Conservation (phyloP, 1,140 invertebrate genomes). For the Bombus polaris region DNA sequence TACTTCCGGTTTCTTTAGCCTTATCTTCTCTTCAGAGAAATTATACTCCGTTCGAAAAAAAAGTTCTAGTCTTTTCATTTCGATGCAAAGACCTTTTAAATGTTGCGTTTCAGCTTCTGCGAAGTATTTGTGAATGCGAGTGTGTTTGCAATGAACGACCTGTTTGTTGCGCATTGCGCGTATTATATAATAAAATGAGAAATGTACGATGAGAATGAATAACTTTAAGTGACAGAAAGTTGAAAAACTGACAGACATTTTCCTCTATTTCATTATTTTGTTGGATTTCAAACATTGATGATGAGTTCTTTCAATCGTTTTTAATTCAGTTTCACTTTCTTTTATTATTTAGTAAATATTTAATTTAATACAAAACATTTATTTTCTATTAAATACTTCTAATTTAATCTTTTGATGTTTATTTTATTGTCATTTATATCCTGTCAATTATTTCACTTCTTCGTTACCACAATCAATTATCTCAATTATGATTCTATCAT, state of each 20-base stretch:
- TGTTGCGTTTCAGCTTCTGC: not conserved
- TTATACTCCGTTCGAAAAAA: slow-evolving; percentile 26
- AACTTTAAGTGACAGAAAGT: too few species aligned
- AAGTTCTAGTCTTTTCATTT: slow-evolving; percentile 17
- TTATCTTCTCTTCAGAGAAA: slow-evolving; percentile 53
- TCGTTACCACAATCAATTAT: not conserved
- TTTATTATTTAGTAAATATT: not conserved
- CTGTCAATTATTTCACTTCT: not conserved
- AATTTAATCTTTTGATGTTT: not conserved
- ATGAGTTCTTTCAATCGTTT: too few species aligned
- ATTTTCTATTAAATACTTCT: not conserved
- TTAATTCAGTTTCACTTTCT: not conserved
- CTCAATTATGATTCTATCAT: not conserved
- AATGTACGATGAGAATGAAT: too few species aligned
- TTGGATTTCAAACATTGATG: too few species aligned
- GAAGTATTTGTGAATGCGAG: not conserved
- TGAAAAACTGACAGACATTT: too few species aligned
- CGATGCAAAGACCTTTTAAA: slow-evolving; percentile 5
- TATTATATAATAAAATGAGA: too few species aligned
- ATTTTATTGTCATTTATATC: not conserved
- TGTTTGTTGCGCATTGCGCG: too few species aligned
- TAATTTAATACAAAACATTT: not conserved
- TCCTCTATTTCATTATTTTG: too few species aligned
- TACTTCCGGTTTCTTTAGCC: not conserved
- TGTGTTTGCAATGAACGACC: not conserved